Base-by-base conservation (phyloP, 2,113 vertebrate species). In the Carassius auratus region DNA sequence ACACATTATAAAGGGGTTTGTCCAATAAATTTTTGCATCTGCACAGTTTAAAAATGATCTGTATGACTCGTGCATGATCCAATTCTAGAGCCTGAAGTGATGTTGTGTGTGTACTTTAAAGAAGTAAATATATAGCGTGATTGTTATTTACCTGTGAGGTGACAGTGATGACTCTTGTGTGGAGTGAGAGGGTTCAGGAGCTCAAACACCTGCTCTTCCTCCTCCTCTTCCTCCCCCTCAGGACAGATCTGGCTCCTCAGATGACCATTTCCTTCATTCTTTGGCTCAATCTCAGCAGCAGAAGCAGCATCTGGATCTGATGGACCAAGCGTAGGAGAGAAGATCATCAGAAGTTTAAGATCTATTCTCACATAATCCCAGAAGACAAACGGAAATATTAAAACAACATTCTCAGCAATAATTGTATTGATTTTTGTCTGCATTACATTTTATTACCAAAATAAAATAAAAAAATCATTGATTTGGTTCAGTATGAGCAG, bases 81-180 rank as follows among this genome's bases (percentile, higher is more conserved):
- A 33, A 26, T 45, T 9, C 42, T 45, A 42, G 42, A 42, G 42
- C 42, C 42, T 42, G 42, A 42, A 42, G 42, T 42, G 42, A 38
- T 45, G 36, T 19, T 74, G 69, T 5, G 21, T 45, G 38, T 74
- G 9, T 23, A 45, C 13, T 74, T 6, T 45, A 45, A 23, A 74
- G 4, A 23, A 2, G 69, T 13, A 19, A 38, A 13, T 19, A 17
- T 36, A 15, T 38, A 7, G 14, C 8, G 0, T 45, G 69, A 14
- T 69, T 92, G 94, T 95, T 96, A 95, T 96, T 98, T 99, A 99
- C 98, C 97, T 98, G 98, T 96, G 97, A 99, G 97, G 89, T 98
- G 97, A 95, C 99, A 98, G 96, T 98, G 97, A 89, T 98, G 97
- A 96, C 98, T 99, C 96, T 98, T 99, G 96, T 99, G 98, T 96